A percentile compares a stretch with the other conserved stretches of the same genome.
Conservation (phyloP, 2,113 vertebrate species). For the Paramisgurnus dabryanus region DNA sequence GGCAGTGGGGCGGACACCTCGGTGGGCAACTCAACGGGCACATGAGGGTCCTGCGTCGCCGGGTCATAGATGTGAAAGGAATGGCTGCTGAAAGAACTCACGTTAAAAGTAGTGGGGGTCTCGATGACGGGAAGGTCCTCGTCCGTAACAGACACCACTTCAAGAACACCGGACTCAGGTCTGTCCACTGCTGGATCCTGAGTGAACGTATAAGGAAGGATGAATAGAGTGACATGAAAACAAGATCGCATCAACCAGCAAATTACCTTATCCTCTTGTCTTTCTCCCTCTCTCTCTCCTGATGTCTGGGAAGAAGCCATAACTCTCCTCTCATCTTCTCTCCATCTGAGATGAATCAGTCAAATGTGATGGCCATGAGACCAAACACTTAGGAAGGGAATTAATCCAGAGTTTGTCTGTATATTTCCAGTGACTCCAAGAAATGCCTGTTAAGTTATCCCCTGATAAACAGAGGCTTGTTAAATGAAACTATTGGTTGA, state of each 20-base stretch:
- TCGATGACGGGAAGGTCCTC: conserved; percentile 53
- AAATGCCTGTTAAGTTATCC: neutral
- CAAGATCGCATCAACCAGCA: neutral
- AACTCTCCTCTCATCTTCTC: conserved; percentile 33
- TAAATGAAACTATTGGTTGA: neutral
- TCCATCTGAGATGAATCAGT: conserved; percentile 2
- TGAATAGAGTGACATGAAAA: neutral
- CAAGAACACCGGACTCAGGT: conserved; percentile 32
- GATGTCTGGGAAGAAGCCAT: conserved; percentile 44
- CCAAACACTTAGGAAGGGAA: neutral
- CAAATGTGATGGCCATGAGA: neutral
- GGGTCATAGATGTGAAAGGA: neutral
- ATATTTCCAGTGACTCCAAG: neutral
- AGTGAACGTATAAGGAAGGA: neutral
- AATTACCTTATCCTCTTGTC: conserved; percentile 25
- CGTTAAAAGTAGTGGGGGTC: conserved; percentile 45
- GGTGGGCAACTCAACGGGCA: conserved; percentile 16
- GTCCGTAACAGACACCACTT: conserved; percentile 51
- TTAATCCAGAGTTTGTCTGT: neutral
- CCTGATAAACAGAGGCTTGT: neutral
- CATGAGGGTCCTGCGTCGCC: conserved; percentile 44
- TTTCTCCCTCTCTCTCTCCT: conserved; percentile 26
- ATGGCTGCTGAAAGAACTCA: conserved; percentile 44
- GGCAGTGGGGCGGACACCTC: conserved; percentile 38
- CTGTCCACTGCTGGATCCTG: conserved; percentile 19